Conservation (phyloP, 1,140 invertebrate species). For the Camponotus vicinus region DNA sequence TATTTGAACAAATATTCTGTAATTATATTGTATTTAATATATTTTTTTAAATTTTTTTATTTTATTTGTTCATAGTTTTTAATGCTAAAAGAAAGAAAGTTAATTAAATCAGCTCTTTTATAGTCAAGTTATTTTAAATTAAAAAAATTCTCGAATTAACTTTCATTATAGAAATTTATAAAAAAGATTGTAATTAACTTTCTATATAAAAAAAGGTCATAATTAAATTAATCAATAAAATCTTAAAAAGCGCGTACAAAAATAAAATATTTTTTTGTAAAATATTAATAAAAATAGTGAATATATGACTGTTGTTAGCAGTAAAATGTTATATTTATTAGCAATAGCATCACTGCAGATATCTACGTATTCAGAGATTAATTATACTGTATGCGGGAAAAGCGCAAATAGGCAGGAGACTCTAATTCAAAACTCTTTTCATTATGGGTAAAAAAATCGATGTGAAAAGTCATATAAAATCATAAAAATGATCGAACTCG, state of each 20-base stretch:
- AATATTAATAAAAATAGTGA: background rate
- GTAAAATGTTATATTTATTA: slow-evolving; percentile 2
- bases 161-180: slow-evolving; percentile 19
- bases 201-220: too few relatives aligned
- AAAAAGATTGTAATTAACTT: slow-evolving; percentile 55
- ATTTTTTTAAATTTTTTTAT: background rate
- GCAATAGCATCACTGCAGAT: background rate
- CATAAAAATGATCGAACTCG: slow-evolving; percentile 19
- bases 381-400: slow-evolving; percentile 5
- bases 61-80: slow-evolving; percentile 3
- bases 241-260: background rate
- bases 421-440: slow-evolving; percentile 3
- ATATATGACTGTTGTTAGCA: background rate
- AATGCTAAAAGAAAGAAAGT: slow-evolving; percentile 4
- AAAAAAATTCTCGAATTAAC: slow-evolving; percentile 14
- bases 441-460: background rate
- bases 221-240: too few relatives aligned
- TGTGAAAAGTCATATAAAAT: slow-evolving; percentile 1
- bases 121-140: slow-evolving; percentile 46
- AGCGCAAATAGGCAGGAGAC: background rate
- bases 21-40: slow-evolving; percentile 9
- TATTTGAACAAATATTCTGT: background rate
- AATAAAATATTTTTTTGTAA: background rate
- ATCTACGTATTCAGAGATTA: background rate
- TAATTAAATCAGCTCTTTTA: slow-evolving; percentile 41